phyloP scores from a whole-genome alignment of 2,797 vertebrate genomes.

The Sus cebifrons region DNA sequence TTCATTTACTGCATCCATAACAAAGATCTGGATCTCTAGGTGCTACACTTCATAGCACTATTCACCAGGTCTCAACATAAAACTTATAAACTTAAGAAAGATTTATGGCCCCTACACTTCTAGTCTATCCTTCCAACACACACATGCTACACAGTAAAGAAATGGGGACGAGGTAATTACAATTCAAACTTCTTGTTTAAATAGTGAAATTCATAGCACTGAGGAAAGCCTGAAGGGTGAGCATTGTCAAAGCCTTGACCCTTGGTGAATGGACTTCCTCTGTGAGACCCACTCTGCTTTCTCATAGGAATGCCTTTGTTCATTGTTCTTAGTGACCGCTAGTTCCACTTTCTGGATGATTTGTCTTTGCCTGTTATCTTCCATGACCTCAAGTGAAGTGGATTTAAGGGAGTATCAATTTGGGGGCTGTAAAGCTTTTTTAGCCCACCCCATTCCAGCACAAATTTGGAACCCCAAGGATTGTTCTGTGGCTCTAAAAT shows the following conservation, averaged over 20 bases:
- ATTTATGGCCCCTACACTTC: background rate
- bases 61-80: background rate
- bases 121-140: background rate
- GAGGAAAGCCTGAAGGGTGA: background rate
- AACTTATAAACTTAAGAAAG: background rate
- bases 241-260: background rate
- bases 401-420: background rate
- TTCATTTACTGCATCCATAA: background rate
- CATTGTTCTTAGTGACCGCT: background rate
- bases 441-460: background rate
- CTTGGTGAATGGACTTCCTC: background rate
- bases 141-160: background rate
- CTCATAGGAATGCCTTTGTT: background rate
- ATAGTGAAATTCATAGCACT: background rate
- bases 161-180: background rate
- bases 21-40: background rate
- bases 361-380: constrained; percentile 27
- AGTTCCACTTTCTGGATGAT: background rate
- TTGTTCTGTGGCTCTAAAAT: constrained; percentile 7
- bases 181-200: constrained; percentile 41
- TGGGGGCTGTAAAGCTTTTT: constrained; percentile 16
- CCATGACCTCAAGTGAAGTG: background rate
- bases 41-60: background rate
- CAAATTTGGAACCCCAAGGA: background rate
- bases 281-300: background rate